These are phyloP conservation scores for Machimus rusticus DNA, from an alignment of 2,888 invertebrate species.

Conservation along the genomic window DNA sequence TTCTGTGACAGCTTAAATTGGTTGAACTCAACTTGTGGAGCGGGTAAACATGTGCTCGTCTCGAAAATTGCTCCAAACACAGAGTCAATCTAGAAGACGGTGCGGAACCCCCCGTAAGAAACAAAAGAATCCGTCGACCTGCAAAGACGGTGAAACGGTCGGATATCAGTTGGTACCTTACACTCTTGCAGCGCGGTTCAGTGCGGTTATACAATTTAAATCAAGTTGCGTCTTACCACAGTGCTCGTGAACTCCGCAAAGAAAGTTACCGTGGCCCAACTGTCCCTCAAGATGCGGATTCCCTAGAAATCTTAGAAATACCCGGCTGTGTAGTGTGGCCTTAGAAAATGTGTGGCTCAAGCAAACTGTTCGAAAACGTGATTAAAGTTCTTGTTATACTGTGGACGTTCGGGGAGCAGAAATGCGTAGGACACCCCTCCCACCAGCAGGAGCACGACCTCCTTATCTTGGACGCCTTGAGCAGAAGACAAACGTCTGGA, in stretches of 20 bases:
- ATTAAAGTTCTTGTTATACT: conserved; percentile 33
- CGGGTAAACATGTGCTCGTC: conserved; percentile 27
- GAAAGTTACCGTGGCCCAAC: conserved; percentile 5
- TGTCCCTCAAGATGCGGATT: not conserved
- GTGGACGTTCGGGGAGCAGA: not conserved
- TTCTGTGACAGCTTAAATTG: conserved; percentile 38
- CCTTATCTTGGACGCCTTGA: conserved; percentile 75
- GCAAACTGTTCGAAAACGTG: not conserved
- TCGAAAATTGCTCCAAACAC: conserved; percentile 4
- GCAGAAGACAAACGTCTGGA: conserved; percentile 67
- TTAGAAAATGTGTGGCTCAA: conserved; percentile 35
- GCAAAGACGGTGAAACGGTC: conserved; percentile 45
- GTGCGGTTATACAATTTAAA: not conserved
- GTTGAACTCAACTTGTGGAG: conserved; percentile 6
- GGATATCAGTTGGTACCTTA: conserved; percentile 35
- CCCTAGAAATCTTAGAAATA: not conserved
- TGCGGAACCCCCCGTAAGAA: conserved; percentile 4
- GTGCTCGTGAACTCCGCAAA: not conserved
- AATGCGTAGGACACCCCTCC: conserved; percentile 54
- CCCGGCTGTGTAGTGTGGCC: conserved; percentile 12
- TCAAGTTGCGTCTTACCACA: not conserved
- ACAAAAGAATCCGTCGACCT: conserved; percentile 26
- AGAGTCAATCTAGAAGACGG: not conserved
- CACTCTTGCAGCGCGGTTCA: conserved; percentile 8
- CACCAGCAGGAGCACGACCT: conserved; percentile 78